Conservation (phyloP, 2,888 invertebrate genomes). For the Crocallis elinguaria region DNA sequence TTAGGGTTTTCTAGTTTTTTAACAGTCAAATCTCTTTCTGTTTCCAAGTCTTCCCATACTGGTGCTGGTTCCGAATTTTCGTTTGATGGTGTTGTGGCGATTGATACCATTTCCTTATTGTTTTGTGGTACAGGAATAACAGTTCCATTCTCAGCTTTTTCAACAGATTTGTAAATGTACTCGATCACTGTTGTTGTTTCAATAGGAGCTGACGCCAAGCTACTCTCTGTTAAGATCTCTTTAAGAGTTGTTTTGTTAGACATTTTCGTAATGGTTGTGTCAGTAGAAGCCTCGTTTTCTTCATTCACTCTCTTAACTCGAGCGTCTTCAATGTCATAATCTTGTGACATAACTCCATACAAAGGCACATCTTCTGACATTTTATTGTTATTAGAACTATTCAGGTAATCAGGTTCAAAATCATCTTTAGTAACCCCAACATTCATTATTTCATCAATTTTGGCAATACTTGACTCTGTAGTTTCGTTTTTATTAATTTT, state of each 20-base stretch:
- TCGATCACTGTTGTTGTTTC: slow-evolving; percentile 69
- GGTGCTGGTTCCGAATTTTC: slow-evolving; percentile 61
- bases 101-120: slow-evolving; percentile 17
- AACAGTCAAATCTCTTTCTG: slow-evolving; percentile 43
- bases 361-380: slow-evolving; percentile 60
- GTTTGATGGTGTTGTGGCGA: slow-evolving; percentile 9
- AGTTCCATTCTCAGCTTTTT: slow-evolving; percentile 37
- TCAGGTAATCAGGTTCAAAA: slow-evolving; percentile 75
- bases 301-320: slow-evolving; percentile 67
- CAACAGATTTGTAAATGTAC: slow-evolving; percentile 68
- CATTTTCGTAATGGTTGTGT: slow-evolving; percentile 20
- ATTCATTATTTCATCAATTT: slow-evolving; percentile 63
- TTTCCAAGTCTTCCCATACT: slow-evolving; percentile 70
- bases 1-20: slow-evolving; percentile 42
- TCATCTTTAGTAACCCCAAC: slow-evolving; percentile 62
- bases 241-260: slow-evolving; percentile 20
- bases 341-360: slow-evolving; percentile 65
- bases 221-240: slow-evolving; percentile 24
- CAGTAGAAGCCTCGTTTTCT: slow-evolving; percentile 39
- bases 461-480: slow-evolving; percentile 54
- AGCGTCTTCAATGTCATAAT: slow-evolving; percentile 70
- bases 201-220: slow-evolving; percentile 29
- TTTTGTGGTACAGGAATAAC: slow-evolving; percentile 8
- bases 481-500: slow-evolving; percentile 57
- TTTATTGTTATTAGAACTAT: slow-evolving; percentile 58